phyloP scores from a whole-genome alignment of 2,113 vertebrate genomes.

The Sturnus vulgaris region DNA sequence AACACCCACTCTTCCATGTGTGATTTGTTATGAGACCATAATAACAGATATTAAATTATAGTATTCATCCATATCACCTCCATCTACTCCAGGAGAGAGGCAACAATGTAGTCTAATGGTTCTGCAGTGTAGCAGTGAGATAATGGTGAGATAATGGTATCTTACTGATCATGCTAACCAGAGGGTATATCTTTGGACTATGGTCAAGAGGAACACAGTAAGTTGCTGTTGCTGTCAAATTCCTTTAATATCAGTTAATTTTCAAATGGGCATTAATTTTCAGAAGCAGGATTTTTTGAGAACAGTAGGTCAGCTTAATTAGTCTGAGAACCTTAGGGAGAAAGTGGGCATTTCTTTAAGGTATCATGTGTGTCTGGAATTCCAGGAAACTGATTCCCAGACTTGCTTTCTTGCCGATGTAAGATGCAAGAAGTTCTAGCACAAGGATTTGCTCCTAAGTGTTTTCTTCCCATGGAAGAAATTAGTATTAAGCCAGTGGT shows the following conservation, averaged over 20 bases:
- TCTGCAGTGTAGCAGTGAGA: neutral
- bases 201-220: neutral
- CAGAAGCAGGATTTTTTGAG: neutral
- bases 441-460: neutral
- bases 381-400: neutral
- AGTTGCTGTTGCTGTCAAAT: neutral
- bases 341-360: neutral
- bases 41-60: neutral
- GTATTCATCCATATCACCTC: neutral
- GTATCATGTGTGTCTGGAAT: neutral
- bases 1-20: neutral
- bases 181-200: fast-evolving
- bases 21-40: neutral
- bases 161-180: neutral
- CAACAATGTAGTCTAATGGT: neutral
- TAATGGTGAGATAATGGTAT: neutral
- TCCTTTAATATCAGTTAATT: neutral
- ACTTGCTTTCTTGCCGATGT: neutral
- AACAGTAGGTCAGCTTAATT: neutral
- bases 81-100: neutral
- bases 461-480: neutral
- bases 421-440: neutral
- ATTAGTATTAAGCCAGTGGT: neutral
- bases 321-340: neutral
- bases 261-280: neutral